Conservation (phyloP, 2,888 invertebrate genomes). For the Acanthopleura granulata region DNA sequence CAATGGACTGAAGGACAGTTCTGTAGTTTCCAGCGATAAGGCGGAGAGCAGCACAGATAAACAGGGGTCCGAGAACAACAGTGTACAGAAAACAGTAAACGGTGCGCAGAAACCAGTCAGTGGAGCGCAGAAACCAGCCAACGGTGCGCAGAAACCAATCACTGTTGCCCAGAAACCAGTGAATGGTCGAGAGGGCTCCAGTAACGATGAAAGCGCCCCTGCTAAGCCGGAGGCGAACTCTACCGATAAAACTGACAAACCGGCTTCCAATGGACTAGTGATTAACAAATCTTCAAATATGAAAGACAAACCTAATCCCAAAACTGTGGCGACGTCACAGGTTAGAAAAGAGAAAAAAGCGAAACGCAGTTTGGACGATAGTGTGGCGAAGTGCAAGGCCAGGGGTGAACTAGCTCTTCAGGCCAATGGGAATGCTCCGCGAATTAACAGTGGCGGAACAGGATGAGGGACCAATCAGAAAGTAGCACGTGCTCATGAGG, state of each 20-base stretch:
- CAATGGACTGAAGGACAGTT: no score
- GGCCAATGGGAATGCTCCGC: not conserved
- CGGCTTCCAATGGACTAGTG: not conserved
- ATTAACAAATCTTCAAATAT: not conserved
- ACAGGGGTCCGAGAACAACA: no score
- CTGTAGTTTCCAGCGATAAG: no score
- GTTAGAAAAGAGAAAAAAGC: not conserved
- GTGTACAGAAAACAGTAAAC: no score
- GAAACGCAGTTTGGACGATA: conserved; percentile 4
- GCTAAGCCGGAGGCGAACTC: not conserved
- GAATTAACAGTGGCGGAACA: not conserved
- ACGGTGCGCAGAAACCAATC: no score
- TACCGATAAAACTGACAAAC: not conserved
- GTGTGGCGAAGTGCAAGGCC: conserved; percentile 7
- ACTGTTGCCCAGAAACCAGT: no score
- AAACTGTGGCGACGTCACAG: not conserved
- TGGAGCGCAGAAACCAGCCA: not conserved
- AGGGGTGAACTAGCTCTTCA: conserved; percentile 12
- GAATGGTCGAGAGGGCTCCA: no score
- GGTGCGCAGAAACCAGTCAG: not conserved
- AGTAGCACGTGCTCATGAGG: no score
- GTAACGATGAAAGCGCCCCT: no score
- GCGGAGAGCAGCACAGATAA: no score
- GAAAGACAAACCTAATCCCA: not conserved
- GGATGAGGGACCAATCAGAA: not conserved